Evolutionary conservation across 2,113 vertebrate species (phyloP).

Genomic region (Chrysemys picta): DNA sequence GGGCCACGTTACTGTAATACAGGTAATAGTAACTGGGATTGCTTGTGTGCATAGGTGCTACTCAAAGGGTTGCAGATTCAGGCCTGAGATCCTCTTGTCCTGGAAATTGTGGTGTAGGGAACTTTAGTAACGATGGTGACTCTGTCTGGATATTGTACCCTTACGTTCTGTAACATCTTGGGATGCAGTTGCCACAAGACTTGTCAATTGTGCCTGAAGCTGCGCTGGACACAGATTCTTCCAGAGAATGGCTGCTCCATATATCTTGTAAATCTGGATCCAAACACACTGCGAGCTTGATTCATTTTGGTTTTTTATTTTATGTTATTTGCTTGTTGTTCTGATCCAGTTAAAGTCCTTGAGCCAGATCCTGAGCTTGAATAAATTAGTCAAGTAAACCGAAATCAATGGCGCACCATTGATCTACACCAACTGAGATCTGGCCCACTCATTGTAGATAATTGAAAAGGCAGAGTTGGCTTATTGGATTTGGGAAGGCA

Average conservation of each 20-base stretch:
- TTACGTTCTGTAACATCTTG: background rate
- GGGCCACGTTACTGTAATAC: background rate
- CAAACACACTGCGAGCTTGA: constrained; percentile 2
- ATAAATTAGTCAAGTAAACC: constrained; percentile 36
- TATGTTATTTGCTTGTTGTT: background rate
- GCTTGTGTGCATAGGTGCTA: background rate
- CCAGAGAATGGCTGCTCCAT: background rate
- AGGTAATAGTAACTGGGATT: background rate
- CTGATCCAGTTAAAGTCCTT: constrained; percentile 33
- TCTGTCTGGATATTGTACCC: background rate
- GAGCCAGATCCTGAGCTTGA: constrained; percentile 16
- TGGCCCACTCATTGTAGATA: constrained; percentile 2
- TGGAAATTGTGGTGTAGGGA: background rate
- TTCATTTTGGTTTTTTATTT: constrained; percentile 40
- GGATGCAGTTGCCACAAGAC: background rate
- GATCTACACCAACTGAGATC: constrained; percentile 31
- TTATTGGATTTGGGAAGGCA: background rate
- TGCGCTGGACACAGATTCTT: background rate
- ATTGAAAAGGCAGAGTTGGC: constrained; percentile 18
- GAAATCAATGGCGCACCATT: constrained; percentile 41
- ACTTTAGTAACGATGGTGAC: background rate
- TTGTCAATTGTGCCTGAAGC: background rate
- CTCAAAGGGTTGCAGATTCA: background rate
- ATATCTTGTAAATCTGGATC: constrained; percentile 19
- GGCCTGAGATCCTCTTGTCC: background rate